Conservation (phyloP, 2,113 vertebrate species). For the Zosterops pallidus region DNA sequence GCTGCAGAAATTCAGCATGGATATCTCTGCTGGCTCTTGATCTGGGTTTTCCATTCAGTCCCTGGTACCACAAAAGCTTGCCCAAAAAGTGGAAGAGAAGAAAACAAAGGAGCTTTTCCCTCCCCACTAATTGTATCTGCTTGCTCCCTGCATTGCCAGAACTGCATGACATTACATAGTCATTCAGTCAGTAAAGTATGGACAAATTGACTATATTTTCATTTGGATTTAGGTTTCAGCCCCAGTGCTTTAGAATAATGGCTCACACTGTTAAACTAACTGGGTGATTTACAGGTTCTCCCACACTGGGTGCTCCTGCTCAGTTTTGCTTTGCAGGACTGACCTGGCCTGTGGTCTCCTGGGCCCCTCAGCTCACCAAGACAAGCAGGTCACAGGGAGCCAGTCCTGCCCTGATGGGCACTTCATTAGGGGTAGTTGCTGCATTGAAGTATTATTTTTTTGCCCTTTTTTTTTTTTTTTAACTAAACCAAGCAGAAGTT, state of each 20-base stretch:
- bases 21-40: not conserved
- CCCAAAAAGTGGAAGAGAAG: not conserved
- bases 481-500: conserved; percentile 16
- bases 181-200: conserved; percentile 70
- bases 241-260: conserved; percentile 77
- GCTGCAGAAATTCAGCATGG: not conserved
- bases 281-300: conserved; percentile 63
- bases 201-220: conserved; percentile 70
- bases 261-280: conserved; percentile 59
- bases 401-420: not conserved
- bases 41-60: not conserved
- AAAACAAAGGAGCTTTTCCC: not conserved
- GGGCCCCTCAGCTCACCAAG: conserved; percentile 11
- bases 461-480: not conserved
- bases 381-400: conserved; percentile 2
- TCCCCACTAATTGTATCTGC: not conserved
- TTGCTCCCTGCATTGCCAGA: not conserved
- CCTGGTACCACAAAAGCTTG: not conserved
- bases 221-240: conserved; percentile 69
- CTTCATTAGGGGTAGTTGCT: conserved; percentile 64
- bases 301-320: not conserved
- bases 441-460: not conserved
- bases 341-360: conserved; percentile 47
- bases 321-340: not conserved
- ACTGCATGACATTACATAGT: conserved; percentile 63